Base-by-base conservation (phyloP, 2,888 invertebrate species). In the Patella depressa region DNA sequence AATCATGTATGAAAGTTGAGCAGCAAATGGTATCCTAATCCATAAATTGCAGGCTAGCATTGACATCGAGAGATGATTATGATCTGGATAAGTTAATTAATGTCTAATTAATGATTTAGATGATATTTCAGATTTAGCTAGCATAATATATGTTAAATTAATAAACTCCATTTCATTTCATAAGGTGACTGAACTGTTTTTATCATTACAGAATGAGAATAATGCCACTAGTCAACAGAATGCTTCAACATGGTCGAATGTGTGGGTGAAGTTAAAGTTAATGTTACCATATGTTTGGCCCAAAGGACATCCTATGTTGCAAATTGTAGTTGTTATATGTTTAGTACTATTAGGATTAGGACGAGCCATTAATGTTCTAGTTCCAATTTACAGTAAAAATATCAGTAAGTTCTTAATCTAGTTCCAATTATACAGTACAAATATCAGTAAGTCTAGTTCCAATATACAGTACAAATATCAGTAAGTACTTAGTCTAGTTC, bases 201-300 rank as follows among this genome's bases (percentile, higher is more conserved):
- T 45, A 9, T 45, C 9, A 45, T 45, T 45, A 9, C 45, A 45
- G 45, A 45, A 45, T 45, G 45, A 9, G 45, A 45, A 45, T 45
- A 45, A 45, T 45, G 7, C 45, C 9, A 74, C 54, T 53, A 57
- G 29, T 17, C 69, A 69, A 24, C 71, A 57, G 19, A 69, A 84
- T 29, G 79, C 78, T 15, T 91, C 91, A 7, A 91, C 91, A 7
- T 92, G 92, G 91, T 80, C 81, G n/a, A 91, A 90, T 92, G 94
- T 94, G 4, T 95, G 94, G 93, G 93, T 94, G 86, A 98, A 98
- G 91, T 90, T 96, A 15, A 94, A 94, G 86, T 95, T 94, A 5
- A 93, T 99, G 71, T 93, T 95, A 81, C 98, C 98, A 0, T 98
- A 97, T 93, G 93, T 99, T 55, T 99, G 99, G 99, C 99, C 99